Base-by-base conservation (phyloP, 2,888 invertebrate species). In the Cybosia mesomella region DNA sequence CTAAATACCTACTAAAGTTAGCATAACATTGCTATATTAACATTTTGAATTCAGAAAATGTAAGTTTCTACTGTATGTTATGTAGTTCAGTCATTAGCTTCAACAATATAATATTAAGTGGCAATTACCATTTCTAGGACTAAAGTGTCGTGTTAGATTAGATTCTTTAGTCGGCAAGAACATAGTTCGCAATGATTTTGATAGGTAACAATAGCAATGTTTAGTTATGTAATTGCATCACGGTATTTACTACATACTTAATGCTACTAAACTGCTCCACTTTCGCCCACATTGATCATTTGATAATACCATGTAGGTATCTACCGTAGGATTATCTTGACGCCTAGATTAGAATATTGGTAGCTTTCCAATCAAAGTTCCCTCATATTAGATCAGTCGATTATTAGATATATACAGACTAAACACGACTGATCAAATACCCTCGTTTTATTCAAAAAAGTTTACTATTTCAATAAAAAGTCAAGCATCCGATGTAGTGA, bases 271-370 rank as follows among this genome's bases (percentile, higher is more conserved):
- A 28, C 8, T 39, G 55, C 39, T 36, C 54, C 11, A 60, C 34
- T 58, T 66, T 60, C 55, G 55, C 66, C 66, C 66, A 60, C 55
- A 32, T 59, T 59, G 58, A 13, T 36, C 32, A 43, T 8, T 57
- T 57, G 32, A 57, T 28, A 57, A 58, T n/a, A 58, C 49, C 49
- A 58, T 32, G n/a, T 34, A 28, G 28, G 28, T 28, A 28, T 28
- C 2, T 2, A 15, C 57, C 28, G 24, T 9, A 18, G 57, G 57
- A 28, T 18, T 28, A 57, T 18, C 57, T 57, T 24, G 18, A 57
- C 57, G 32, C 11, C 24, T 28, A 32, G 8, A 32, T 57, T 54
- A 54, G 15, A 39, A 39, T 43, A 43, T 5, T 18, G 22, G 22
- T 22, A 22, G 22, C 22, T 22, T n/a, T 49, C n/a, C 49, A 9